Evolutionary conservation across 1,140 invertebrate species (phyloP).

Genomic region (Anadara kagoshimensis): DNA sequence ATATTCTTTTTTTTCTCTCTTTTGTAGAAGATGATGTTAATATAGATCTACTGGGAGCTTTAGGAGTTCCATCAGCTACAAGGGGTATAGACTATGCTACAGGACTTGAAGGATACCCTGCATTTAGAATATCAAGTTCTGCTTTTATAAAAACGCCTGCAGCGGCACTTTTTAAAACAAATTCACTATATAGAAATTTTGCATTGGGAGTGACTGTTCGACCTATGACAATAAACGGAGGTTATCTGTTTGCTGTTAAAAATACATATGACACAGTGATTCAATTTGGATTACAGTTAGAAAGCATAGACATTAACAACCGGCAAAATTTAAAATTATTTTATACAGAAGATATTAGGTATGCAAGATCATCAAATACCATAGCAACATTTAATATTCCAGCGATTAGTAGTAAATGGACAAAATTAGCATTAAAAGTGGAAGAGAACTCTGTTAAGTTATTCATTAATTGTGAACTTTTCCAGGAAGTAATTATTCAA

Average conservation of each 20-base stretch:
- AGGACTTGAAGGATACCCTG: conserved; percentile 21
- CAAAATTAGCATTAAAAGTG: conserved; percentile 21
- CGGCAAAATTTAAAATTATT: conserved; percentile 10
- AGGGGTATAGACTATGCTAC: conserved; percentile 7
- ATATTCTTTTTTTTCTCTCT: too few species aligned
- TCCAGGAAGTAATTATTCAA: background rate
- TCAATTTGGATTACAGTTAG: conserved; percentile 12
- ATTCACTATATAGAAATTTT: conserved; percentile 2
- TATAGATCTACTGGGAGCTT: conserved; percentile 7
- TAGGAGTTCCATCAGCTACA: background rate
- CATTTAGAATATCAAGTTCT: conserved; percentile 4
- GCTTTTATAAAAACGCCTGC: background rate
- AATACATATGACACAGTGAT: conserved; percentile 18
- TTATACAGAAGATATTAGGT: conserved; percentile 4
- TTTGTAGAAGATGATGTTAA: too few species aligned
- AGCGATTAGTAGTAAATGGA: background rate
- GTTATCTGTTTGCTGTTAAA: conserved; percentile 16
- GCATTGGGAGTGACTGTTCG: conserved; percentile 10
- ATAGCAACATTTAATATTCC: conserved; percentile 15
- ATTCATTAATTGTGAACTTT: conserved; percentile 9
- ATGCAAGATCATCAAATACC: background rate
- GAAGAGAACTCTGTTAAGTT: conserved; percentile 7
- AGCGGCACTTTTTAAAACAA: conserved; percentile 4
- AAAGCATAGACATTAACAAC: background rate
- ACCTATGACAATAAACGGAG: conserved; percentile 1